Conservation (phyloP, 2,797 vertebrate species). For the Triplophysa yarkandensis region DNA sequence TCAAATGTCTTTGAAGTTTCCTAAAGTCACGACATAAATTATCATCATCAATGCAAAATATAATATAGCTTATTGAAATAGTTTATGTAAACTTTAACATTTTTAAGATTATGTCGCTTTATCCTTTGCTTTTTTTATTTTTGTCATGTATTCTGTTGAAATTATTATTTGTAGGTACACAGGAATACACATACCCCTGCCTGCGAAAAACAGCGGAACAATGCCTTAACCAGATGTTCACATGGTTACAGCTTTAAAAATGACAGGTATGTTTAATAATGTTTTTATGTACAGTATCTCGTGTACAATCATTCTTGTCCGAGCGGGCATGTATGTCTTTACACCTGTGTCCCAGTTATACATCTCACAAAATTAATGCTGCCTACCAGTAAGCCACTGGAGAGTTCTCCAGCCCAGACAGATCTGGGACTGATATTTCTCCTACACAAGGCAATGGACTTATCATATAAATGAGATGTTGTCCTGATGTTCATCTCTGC, state of each 20-base stretch:
- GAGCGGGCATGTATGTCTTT: slow-evolving; percentile 29
- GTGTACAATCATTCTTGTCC: slow-evolving; percentile 14
- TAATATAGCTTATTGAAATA: too few species aligned
- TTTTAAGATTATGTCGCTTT: neutral
- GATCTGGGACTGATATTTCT: slow-evolving; percentile 44
- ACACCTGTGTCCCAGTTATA: slow-evolving; percentile 48
- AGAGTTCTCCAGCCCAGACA: slow-evolving; percentile 42
- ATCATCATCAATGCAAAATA: too few species aligned
- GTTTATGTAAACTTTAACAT: too few species aligned
- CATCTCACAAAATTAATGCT: slow-evolving; percentile 34
- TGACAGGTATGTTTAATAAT: too few species aligned
- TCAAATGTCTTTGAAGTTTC: too few species aligned
- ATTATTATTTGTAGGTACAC: neutral
- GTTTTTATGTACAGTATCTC: slow-evolving; percentile 16
- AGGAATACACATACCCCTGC: neutral
- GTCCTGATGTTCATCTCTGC: slow-evolving; percentile 14
- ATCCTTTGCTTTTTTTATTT: neutral
- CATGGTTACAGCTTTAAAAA: slow-evolving; percentile 34
- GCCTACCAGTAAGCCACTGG: slow-evolving; percentile 40
- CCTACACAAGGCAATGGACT: slow-evolving; percentile 17
- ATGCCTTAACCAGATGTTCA: slow-evolving; percentile 8
- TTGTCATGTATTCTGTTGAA: neutral
- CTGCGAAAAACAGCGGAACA: neutral
- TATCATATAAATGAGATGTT: slow-evolving; percentile 35
- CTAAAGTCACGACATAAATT: too few species aligned